These are phyloP conservation scores for Neodiprion virginianus DNA, from an alignment of 1,140 invertebrate genomes.

Conservation along the genomic window DNA sequence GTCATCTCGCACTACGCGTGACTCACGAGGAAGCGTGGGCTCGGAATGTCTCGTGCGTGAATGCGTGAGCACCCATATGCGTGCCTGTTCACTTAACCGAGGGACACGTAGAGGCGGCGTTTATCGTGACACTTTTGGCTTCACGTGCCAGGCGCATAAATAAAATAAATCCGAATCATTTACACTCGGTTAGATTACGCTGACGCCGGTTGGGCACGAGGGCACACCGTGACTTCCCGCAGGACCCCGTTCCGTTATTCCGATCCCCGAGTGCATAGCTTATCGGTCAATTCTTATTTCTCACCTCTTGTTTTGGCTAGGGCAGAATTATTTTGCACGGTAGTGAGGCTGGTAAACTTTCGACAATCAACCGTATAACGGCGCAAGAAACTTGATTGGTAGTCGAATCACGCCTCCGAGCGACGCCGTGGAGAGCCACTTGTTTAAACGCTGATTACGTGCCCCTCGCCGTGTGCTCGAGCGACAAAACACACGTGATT, in stretches of 20 bases:
- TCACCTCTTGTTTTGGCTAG: no score
- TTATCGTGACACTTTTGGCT: slow-evolving; percentile 2
- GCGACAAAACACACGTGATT: not conserved
- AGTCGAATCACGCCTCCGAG: not conserved
- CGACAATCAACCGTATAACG: no score
- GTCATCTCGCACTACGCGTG: not conserved
- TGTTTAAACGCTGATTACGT: not conserved
- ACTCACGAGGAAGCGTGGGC: not conserved
- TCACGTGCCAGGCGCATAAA: not conserved
- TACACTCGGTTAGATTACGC: slow-evolving; percentile 4
- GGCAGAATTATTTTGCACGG: no score
- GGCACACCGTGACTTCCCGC: no score
- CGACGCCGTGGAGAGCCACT: not conserved
- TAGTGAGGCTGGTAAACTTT: no score
- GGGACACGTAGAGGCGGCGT: not conserved
- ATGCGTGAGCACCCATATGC: not conserved
- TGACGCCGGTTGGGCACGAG: not conserved
- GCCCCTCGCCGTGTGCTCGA: not conserved
- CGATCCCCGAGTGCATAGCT: no score
- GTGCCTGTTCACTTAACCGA: no score
- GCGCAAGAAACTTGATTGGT: no score
- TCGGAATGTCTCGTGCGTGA: slow-evolving; percentile 6
- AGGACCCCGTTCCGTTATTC: no score
- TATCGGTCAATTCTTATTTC: no score
- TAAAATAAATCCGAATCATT: slow-evolving; percentile 4